Base-by-base conservation (phyloP, 1,140 invertebrate genomes). In the Conus ventricosus region DNA sequence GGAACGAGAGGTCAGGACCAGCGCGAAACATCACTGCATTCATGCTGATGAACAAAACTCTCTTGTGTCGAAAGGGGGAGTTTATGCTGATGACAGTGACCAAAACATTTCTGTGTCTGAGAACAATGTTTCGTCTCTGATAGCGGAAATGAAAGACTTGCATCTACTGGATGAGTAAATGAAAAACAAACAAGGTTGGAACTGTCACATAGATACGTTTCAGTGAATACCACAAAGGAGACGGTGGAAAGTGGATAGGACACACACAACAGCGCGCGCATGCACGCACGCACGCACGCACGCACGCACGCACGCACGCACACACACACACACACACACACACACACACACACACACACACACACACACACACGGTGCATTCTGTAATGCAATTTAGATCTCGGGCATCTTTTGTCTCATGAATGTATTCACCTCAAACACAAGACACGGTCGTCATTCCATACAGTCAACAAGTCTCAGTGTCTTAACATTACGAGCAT, bases 331-430 rank as follows among this genome's bases (percentile, higher is more conserved):
- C 25, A 78, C 76, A 39, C 76, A 78, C 76, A 78, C n/a, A 78
- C 76, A 78, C 76, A 78, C 76, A 78, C 76, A 39, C 76, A 78
- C 76, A 78, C 76, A 78, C 76, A 78, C 76, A 78, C 76, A 78
- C 76, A 78, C 76, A 78, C 76, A 78, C 25, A 78, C 1, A 78
- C 76, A 78, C 76, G 39, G 39, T 39, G 39, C 39, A 39, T 39
- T 39, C 39, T 39, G 39, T 39, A 39, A 39, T 39, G 39, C 39
- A 39, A 39, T 39, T 39, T 39, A 39, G 39, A 39, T 39, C 39
- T 39, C 39, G 39, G 3, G 39, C 39, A 1, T 39, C 0, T 39
- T 39, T 39, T 39, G 39, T 39, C 39, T 39, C 39, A 39, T 39
- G 39, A 39, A 39, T 39, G 39, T 39, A 39, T 39, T 39, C 39